phyloP scores from a whole-genome alignment of 2,888 invertebrate genomes.

The Frankliniella fusca region DNA sequence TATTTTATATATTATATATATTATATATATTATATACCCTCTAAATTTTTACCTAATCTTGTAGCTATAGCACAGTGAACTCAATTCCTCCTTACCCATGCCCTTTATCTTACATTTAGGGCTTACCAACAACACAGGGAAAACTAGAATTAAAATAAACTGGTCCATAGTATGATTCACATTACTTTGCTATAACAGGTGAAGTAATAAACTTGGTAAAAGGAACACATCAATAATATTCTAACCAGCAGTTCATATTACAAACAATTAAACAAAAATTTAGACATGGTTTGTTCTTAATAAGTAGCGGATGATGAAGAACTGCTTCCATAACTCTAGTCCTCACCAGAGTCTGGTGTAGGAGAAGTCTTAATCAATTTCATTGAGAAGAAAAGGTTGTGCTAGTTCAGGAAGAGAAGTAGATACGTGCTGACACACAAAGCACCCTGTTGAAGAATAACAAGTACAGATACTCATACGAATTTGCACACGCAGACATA shows the following conservation, averaged over 20 bases:
- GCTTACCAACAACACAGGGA: neutral
- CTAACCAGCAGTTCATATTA: neutral
- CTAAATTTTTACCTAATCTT: neutral
- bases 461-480: neutral
- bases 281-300: neutral
- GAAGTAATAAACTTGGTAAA: conserved; percentile 3
- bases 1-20: neutral
- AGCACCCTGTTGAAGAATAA: conserved; percentile 16
- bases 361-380: neutral
- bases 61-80: conserved; percentile 4
- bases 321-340: neutral
- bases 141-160: neutral
- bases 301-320: neutral
- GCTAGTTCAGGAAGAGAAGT: neutral
- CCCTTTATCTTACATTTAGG: neutral
- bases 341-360: neutral
- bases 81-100: neutral
- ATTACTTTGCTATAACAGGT: neutral
- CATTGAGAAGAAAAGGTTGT: neutral
- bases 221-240: neutral
- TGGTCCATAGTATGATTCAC: conserved; percentile 16
- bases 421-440: conserved; percentile 3
- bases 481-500: neutral
- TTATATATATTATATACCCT: no score
- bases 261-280: neutral